Percentiles rank a stretch among this genome's conserved stretches.
These are phyloP conservation scores for Globodera rostochiensis DNA, from an alignment of 1,140 invertebrate genomes.

Conservation along the genomic window DNA sequence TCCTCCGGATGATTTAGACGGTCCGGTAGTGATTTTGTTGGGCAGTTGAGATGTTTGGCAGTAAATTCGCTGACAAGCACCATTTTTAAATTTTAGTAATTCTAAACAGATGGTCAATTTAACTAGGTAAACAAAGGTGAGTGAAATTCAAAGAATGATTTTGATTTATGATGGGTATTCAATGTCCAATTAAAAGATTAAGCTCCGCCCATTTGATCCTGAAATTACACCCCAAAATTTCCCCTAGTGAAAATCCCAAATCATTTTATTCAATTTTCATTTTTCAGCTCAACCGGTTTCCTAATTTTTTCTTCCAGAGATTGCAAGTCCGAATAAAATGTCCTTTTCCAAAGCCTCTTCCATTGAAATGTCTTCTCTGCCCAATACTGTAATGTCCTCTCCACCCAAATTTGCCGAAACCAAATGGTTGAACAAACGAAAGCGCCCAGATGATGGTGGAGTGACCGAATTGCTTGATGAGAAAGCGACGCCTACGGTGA, in stretches of 20 bases:
- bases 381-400: not conserved
- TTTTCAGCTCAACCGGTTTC: too few relatives aligned
- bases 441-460: too few relatives aligned
- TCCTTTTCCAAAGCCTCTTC: too few relatives aligned
- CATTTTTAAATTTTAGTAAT: not conserved
- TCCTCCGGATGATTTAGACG: conserved; percentile 6
- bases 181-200: not conserved
- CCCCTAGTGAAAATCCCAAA: not conserved
- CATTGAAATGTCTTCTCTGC: too few relatives aligned
- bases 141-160: too few relatives aligned
- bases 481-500: not conserved
- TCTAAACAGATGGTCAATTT: not conserved
- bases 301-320: too few relatives aligned
- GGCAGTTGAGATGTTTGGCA: not conserved
- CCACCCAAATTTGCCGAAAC: not conserved
- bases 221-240: not conserved
- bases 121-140: not conserved
- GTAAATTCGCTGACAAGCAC: not conserved
- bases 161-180: not conserved
- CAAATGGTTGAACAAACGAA: too few relatives aligned
- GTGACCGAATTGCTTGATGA: not conserved
- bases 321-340: too few relatives aligned
- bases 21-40: not conserved
- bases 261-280: not conserved
- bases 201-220: not conserved